Evolutionary conservation across 2,797 vertebrate genomes (phyloP).

Genomic region (Hylomyscus alleni): DNA sequence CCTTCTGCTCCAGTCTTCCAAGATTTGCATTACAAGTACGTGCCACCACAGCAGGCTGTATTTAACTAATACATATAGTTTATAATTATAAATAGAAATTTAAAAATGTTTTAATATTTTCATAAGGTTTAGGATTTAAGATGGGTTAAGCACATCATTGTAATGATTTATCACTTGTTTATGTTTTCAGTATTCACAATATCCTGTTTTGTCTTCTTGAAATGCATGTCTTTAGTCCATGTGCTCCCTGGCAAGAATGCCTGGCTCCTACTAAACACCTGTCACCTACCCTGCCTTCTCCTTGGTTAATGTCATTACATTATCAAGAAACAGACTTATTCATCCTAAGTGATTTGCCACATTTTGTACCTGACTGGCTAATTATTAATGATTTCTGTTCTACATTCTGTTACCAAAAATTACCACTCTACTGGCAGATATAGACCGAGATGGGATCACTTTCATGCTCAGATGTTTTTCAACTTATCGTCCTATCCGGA

Average conservation of each 20-base stretch:
- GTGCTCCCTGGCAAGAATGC: background rate
- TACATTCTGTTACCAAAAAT: background rate
- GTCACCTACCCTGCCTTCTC: background rate
- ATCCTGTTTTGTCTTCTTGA: background rate
- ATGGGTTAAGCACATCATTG: background rate
- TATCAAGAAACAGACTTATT: background rate
- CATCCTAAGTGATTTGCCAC: background rate
- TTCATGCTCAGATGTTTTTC: background rate
- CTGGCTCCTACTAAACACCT: background rate
- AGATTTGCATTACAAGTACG: background rate
- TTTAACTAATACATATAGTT: background rate
- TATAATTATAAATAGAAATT: background rate
- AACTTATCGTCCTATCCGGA: background rate
- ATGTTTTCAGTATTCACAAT: background rate
- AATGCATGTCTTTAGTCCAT: background rate
- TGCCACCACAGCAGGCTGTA: background rate
- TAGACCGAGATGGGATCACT: background rate
- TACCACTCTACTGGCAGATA: background rate
- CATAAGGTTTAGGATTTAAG: background rate
- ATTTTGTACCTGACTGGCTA: conserved; percentile 16
- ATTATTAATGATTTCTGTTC: background rate
- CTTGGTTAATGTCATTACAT: conserved; percentile 1
- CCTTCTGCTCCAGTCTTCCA: background rate
- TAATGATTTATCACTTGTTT: background rate
- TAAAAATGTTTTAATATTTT: background rate